Base-by-base conservation (phyloP, 2,113 vertebrate genomes). In the Ctenodactylus gundi region DNA sequence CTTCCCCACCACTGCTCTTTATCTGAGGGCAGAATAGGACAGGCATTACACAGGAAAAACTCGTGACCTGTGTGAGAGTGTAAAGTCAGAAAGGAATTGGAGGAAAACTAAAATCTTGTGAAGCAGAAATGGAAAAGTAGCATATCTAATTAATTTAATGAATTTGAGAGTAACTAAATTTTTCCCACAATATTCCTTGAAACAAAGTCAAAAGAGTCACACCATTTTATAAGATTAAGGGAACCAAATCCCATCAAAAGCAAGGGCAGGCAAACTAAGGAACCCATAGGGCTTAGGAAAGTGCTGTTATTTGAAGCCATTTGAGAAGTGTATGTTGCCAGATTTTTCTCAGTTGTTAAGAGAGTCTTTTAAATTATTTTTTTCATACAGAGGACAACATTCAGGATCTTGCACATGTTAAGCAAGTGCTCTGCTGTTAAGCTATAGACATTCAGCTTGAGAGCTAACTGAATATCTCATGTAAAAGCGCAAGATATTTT, bases 121-220 rank as follows among this genome's bases (percentile, higher is more conserved):
- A 94, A 39, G 17, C 65, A 88, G 57, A 93, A 85, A 83, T 72
- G 85, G 55, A 70, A 94, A 96, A 55, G 20, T 11, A 96, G 82
- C 46, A 77, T 68, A 27, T 86, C 67, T 70, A 94, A 80, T 75
- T 17, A 82, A 88, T 90, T 95, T 72, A 77, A 85, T 81, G 80
- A 91, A 91, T 68, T 86, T 92, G 90, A 85, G 31, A 94, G 62
- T 57, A 92, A 53, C 88, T 84, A 73, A 92, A 85, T 20, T 77
- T 96, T 97, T 94, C 88, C 90, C 91, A 97, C 82, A 41, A 67
- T 60, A 34, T 87, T 73, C 34, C 58, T 94, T 96, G 89, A 96
- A 94, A 89, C 88, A 84, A 90, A 94, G 29, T 39, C 85, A 39
- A 76, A 82, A 93, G 29, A 95, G 75, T 95, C 73, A 82, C 18